These are phyloP conservation scores for Propithecus coquereli DNA, from an alignment of 2,113 vertebrate genomes.

Conservation along the genomic window DNA sequence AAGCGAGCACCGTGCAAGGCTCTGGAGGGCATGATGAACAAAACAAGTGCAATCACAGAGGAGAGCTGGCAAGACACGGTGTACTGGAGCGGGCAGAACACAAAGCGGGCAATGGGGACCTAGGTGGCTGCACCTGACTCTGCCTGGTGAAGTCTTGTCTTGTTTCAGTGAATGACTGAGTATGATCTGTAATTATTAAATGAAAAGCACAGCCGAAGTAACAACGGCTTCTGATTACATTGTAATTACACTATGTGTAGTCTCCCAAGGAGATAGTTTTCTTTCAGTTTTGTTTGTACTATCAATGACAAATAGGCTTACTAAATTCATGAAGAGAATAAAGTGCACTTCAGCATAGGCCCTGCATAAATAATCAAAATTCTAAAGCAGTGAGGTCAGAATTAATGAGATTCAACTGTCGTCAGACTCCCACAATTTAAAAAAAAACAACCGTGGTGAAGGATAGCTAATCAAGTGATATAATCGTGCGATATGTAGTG, in stretches of 20 bases:
- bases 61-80: not conserved
- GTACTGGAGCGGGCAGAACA: not conserved
- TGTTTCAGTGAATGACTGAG: not conserved
- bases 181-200: conserved; percentile 6
- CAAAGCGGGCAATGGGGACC: not conserved
- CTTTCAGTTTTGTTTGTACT: conserved; percentile 48
- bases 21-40: not conserved
- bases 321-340: conserved; percentile 12
- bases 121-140: not conserved
- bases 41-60: not conserved
- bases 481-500: not conserved
- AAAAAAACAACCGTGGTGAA: not conserved
- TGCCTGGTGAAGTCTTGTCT: not conserved
- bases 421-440: not conserved
- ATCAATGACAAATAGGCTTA: conserved; percentile 41
- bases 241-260: conserved; percentile 21
- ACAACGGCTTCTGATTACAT: not conserved
- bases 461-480: not conserved
- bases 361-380: conserved; percentile 48
- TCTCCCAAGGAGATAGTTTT: conserved; percentile 51
- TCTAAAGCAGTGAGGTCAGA: not conserved
- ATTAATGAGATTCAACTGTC: not conserved
- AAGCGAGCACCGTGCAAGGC: not conserved
- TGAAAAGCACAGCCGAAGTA: not conserved
- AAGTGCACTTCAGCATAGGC: not conserved